These are phyloP conservation scores for Chitala chitala DNA, from an alignment of 2,113 vertebrate species.

Conservation along the genomic window DNA sequence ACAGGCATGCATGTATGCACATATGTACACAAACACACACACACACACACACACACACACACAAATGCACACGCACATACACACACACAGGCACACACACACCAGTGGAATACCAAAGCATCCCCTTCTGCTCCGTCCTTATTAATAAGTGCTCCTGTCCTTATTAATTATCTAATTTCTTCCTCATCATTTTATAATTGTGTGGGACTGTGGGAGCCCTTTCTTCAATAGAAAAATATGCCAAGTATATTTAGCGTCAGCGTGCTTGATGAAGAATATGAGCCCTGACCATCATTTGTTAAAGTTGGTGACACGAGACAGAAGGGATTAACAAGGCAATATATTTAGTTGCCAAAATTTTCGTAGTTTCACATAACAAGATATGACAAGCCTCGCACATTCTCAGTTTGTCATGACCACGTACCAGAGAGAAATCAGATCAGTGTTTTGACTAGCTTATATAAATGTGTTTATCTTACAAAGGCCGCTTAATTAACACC, in stretches of 20 bases:
- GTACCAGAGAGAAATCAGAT: neutral
- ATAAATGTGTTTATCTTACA: neutral
- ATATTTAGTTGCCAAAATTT: neutral
- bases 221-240: slow-evolving; percentile 14
- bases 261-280: neutral
- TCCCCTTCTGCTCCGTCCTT: neutral
- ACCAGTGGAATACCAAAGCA: neutral
- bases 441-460: neutral
- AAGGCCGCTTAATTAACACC: neutral
- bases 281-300: neutral
- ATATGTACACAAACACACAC: too few species aligned
- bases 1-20: too few species aligned
- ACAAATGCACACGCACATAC: too few species aligned
- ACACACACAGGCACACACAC: too few species aligned
- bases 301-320: neutral
- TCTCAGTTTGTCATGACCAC: neutral
- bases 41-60: too few species aligned
- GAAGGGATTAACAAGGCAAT: neutral
- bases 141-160: slow-evolving; percentile 9
- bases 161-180: slow-evolving; percentile 8
- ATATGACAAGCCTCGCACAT: neutral
- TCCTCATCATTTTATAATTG: slow-evolving; percentile 5
- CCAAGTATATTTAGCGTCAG: slow-evolving; percentile 10
- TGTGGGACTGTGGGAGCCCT: neutral
- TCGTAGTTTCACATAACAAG: neutral